Conservation (phyloP, 2,113 vertebrate species). For the Lagopus leucura region DNA sequence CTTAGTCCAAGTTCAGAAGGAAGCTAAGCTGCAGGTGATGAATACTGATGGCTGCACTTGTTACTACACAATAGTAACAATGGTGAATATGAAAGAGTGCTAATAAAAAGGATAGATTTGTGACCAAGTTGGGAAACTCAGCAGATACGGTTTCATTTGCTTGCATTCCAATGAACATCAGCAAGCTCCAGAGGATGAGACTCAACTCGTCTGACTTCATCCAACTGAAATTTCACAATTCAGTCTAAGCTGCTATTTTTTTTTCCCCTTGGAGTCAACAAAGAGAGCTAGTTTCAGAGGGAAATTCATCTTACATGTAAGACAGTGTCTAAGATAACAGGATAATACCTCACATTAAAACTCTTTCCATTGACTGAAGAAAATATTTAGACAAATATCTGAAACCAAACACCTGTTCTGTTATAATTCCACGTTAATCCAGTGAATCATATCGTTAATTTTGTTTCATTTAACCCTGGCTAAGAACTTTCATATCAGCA, state of each 20-base stretch:
- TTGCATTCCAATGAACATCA: background rate
- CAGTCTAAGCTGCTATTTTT: background rate
- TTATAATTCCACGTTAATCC: background rate
- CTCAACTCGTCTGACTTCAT: background rate
- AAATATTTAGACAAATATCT: background rate
- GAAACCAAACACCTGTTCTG: background rate
- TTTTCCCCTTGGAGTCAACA: background rate
- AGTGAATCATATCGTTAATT: background rate
- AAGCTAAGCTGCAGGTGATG: constrained; percentile 53
- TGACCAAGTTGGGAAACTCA: constrained; percentile 36
- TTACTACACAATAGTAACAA: constrained; percentile 57
- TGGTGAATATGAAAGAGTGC: constrained; percentile 26
- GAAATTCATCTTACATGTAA: background rate
- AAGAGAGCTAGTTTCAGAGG: background rate
- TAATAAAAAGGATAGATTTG: constrained; percentile 51
- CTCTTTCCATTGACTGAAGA: constrained; percentile 8
- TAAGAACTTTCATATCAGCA: background rate
- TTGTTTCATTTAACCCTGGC: background rate
- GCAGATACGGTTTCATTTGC: constrained; percentile 7
- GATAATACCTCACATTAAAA: background rate
- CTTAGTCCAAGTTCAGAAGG: constrained; percentile 47
- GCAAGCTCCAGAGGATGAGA: background rate
- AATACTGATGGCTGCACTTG: constrained; percentile 51
- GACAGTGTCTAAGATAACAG: background rate
- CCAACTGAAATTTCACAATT: background rate